Evolutionary conservation across 2,888 invertebrate genomes (phyloP), one percentile per base, ranked within the genome.

Genomic region (Eupeodes luniger): DNA sequence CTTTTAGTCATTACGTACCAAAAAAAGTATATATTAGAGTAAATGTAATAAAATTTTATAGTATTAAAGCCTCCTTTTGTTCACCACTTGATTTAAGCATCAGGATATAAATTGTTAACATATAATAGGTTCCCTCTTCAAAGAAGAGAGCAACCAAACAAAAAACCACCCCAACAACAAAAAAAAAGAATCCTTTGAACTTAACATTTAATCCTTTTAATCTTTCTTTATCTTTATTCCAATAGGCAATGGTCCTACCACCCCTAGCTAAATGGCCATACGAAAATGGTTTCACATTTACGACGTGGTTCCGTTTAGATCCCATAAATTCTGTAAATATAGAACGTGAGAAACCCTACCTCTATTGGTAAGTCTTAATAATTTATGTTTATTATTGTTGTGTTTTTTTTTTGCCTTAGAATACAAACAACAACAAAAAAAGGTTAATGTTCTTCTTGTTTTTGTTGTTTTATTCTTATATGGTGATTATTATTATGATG

Each of bases 261-360:
- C 99, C 99, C 19, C 95, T 99, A 92, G 98, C 99, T 89, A 96
- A 98, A 94, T 99, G 99, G 99, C 99, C 99, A 53, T 98, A 99
- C 94, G 99, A 99, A 94, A 99, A 96, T 94, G 99, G 99, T 84
- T 99, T 99, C 96, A 99, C 99, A 76, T 99, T 99, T 94, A 98
- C 98, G 91, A 99, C 99, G 91, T 99, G 99, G 99, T 98, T 99
- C 94, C 96, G 99, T 89, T 95, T 99, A 93, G 99, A 99, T 95
- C 98, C 99, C 92, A 98, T 98, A 94, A 99, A 99, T 95, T 98
- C 98, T 84, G 98, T 98, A 93, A 99, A 98, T 95, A 99, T 99
- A 93, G 99, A 99, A 94, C 95, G 99, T 91, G 99, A 99, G 94
- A 99, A 99, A 94, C 99, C 99, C 55, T 99, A 99, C 94, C 96